These are phyloP conservation scores for Helleia helle DNA, from an alignment of 2,888 invertebrate genomes.

Conservation along the genomic window DNA sequence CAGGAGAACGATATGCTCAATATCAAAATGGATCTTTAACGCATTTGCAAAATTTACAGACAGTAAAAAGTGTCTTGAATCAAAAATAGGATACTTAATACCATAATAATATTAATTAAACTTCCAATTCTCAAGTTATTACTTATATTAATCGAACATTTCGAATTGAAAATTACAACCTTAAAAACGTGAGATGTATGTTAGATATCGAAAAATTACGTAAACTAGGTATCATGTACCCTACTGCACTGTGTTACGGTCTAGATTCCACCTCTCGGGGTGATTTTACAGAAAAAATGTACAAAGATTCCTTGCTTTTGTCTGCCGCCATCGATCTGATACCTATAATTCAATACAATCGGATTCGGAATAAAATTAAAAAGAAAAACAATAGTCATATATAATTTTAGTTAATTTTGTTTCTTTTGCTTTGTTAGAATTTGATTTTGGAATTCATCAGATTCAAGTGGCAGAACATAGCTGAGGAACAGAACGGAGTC, in stretches of 20 bases:
- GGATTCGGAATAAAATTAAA: slow-evolving; percentile 8
- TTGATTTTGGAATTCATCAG: too few species aligned
- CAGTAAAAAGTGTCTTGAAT: too few species aligned
- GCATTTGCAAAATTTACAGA: too few species aligned
- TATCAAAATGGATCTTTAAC: too few species aligned
- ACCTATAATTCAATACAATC: slow-evolving; percentile 12
- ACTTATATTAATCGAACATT: slow-evolving; percentile 11
- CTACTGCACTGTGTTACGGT: background rate
- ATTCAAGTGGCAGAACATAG: too few species aligned
- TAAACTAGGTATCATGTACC: too few species aligned
- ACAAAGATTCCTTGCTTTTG: slow-evolving; percentile 1
- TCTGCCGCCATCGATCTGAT: slow-evolving; percentile 3
- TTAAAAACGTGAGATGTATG: slow-evolving; percentile 10
- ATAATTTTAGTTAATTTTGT: slow-evolving; percentile 6
- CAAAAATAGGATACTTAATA: too few species aligned
- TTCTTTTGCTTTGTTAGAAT: too few species aligned
- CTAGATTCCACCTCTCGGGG: background rate
- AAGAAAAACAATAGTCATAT: slow-evolving; percentile 4
- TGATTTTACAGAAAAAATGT: background rate
- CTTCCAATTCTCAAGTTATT: background rate
- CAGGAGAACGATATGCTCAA: too few species aligned
- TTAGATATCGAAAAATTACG: too few species aligned
- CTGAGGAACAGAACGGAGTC: too few species aligned
- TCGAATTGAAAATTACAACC: slow-evolving; percentile 17
- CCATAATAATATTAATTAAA: background rate